phyloP scores from a whole-genome alignment of 2,113 vertebrate genomes.

The Ailuropoda melanoleuca region DNA sequence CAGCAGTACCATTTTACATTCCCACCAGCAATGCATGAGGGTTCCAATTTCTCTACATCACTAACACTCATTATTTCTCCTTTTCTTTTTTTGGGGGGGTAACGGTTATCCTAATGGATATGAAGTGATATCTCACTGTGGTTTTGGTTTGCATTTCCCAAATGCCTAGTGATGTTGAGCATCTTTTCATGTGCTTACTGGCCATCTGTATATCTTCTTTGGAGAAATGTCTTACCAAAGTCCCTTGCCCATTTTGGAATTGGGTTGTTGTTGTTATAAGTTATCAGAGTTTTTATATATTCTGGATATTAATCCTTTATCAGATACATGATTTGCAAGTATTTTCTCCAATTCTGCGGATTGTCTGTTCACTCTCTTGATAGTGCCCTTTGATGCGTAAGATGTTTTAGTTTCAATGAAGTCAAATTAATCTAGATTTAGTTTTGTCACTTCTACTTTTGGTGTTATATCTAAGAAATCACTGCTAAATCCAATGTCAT shows the following conservation, averaged over 20 bases:
- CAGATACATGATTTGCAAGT: neutral
- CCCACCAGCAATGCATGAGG: neutral
- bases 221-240: neutral
- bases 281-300: neutral
- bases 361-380: neutral
- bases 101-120: neutral
- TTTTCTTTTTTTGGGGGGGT: neutral
- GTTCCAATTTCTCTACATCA: neutral
- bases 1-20: neutral
- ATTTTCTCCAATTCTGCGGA: neutral
- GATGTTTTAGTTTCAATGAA: neutral
- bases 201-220: neutral
- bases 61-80: neutral
- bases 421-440: neutral
- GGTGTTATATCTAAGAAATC: neutral
- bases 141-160: neutral
- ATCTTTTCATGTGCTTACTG: neutral
- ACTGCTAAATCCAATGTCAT: neutral
- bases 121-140: neutral
- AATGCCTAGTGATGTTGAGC: neutral
- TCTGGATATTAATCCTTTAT: neutral
- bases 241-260: neutral
- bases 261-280: neutral
- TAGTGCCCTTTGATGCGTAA: neutral
- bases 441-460: neutral